Percentiles rank a stretch among this genome's conserved stretches.
phyloP scores from a whole-genome alignment of 2,888 invertebrate genomes.

The Suillia variegata region DNA sequence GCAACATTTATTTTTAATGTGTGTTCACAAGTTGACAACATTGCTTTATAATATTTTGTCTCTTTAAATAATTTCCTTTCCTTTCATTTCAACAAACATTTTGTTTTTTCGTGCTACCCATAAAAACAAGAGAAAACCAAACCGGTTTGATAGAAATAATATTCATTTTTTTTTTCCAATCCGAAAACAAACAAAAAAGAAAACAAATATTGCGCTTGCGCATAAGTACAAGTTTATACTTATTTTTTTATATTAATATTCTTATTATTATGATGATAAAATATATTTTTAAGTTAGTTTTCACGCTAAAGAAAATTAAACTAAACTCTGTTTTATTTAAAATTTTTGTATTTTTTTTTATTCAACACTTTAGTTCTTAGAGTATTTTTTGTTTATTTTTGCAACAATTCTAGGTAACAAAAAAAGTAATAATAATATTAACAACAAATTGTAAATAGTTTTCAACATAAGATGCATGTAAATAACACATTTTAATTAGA shows the following conservation, averaged over 20 bases:
- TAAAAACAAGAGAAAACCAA: too few species aligned
- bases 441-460: conserved; percentile 1
- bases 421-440: neutral
- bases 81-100: too few species aligned
- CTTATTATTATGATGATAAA: conserved; percentile 13
- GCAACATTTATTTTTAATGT: too few species aligned
- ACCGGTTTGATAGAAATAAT: too few species aligned
- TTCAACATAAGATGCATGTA: neutral
- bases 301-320: conserved; percentile 7
- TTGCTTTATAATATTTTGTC: too few species aligned
- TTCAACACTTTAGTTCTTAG: neutral
- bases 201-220: neutral
- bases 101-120: too few species aligned
- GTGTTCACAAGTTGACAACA: too few species aligned
- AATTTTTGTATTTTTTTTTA: neutral
- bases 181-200: too few species aligned
- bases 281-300: conserved; percentile 22
- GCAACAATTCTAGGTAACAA: neutral
- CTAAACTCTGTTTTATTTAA: conserved; percentile 10
- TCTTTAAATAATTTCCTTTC: too few species aligned
- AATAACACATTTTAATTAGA: neutral
- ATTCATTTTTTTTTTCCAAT: neutral
- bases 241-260: too few species aligned
- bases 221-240: conserved; percentile 5
- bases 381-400: neutral